Evolutionary conservation across 2,797 vertebrate species (phyloP).

Genomic region (Phalanger gymnotis): DNA sequence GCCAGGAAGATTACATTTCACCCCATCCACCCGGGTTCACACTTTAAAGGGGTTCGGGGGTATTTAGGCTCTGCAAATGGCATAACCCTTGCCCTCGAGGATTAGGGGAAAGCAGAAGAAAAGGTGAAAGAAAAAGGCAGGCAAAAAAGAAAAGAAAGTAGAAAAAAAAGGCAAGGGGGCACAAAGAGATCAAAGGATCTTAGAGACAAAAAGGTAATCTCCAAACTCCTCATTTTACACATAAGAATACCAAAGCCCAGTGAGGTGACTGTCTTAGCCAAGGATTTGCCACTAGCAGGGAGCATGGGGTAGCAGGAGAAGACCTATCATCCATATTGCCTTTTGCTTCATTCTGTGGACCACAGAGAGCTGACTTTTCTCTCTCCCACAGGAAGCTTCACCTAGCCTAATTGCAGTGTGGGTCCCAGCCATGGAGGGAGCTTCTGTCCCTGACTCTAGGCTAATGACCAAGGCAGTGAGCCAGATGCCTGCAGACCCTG

Average conservation of each 20-base stretch:
- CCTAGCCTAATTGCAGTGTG: accelerated
- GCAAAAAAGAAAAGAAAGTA: background rate
- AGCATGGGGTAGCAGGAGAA: background rate
- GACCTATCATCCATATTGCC: too few species aligned
- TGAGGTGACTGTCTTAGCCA: background rate
- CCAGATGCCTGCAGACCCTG: conserved; percentile 61
- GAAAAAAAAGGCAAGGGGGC: background rate
- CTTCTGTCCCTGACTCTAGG: background rate
- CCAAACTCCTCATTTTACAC: background rate
- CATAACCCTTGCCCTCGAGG: background rate
- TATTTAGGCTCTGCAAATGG: background rate
- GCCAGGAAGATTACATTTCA: background rate
- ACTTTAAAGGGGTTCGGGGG: background rate
- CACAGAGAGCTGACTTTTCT: background rate
- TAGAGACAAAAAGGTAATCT: background rate
- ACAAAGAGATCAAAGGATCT: background rate
- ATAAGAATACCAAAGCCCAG: background rate
- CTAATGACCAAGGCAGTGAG: conserved; percentile 32
- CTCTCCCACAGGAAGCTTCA: background rate
- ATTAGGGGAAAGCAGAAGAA: background rate
- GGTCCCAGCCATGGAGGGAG: conserved; percentile 35
- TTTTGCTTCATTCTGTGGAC: background rate
- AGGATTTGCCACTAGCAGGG: background rate
- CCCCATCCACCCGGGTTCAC: background rate
- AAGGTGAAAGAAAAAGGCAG: background rate